Evolutionary conservation across 2,113 vertebrate genomes (phyloP), one percentile per base, ranked within the genome.

Genomic region (Pagrus major): DNA sequence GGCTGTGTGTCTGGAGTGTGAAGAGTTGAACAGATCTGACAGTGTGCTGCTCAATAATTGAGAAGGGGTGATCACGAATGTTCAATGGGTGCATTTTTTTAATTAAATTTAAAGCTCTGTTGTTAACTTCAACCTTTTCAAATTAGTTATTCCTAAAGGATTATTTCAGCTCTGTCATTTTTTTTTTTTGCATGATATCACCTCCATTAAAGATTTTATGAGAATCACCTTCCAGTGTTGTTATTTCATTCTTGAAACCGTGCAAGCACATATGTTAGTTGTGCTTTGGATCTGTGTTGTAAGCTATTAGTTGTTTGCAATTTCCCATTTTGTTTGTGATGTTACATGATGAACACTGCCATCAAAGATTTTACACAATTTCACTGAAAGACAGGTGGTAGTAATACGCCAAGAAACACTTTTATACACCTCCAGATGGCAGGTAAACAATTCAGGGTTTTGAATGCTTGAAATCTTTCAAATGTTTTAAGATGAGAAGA

Each of bases 201-300:
- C 90, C 92, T 94, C 86, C 88, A 95, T 93, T 95, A 95, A 95
- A 95, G 80, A 83, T 91, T 93, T 94, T 93, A 90, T 91, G 85
- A 90, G 86, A 90, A 92, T 81, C 67, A 74, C 51, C 14, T 29
- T 46, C 2, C 1, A 44, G 10, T 83, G 44, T 66, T 23, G 2
- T 10, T 16, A 29, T 78, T 47, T 75, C 6, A n/a, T 76, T 78
- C 37, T 60, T 80, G 3, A 41, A 44, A 64, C 14, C 11, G 16
- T 51, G 2, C 6, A 9, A 46, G 29, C 15, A 31, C 39, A 64
- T 18, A 39, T 14, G 2, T 16, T 21, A 42, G 10, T 14, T 27
- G 55, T 1, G 4, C 21, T 23, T 6, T 58, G 25, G 37, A 31
- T 56, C 27, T 20, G 54, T 56, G 49, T 52, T 52, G 35, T 35